phyloP scores from a whole-genome alignment of 2,888 invertebrate genomes.

The Gandaritis pyraliata region DNA sequence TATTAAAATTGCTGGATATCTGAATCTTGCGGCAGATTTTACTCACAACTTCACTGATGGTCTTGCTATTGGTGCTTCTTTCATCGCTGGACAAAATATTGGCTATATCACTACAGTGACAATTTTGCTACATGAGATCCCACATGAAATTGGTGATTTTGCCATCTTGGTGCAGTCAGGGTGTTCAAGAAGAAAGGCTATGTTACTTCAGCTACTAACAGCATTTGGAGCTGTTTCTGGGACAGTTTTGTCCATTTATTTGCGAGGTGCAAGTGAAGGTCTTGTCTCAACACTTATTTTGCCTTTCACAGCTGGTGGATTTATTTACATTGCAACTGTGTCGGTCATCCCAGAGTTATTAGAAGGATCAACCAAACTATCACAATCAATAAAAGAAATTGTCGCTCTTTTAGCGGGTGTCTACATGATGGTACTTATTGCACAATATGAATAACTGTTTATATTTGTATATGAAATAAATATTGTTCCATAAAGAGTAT shows the following conservation, averaged over 20 bases:
- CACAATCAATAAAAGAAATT: slow-evolving; percentile 96
- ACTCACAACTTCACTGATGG: slow-evolving; percentile 99
- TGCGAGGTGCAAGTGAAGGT: slow-evolving; percentile 89
- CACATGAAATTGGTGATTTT: slow-evolving; percentile 99
- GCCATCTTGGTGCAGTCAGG: slow-evolving; percentile 99
- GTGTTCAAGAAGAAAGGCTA: slow-evolving; percentile 96
- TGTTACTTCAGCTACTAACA: slow-evolving; percentile 96
- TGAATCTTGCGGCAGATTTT: slow-evolving; percentile 99
- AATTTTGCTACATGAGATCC: slow-evolving; percentile 98
- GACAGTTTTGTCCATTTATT: slow-evolving; percentile 93
- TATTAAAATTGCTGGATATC: slow-evolving; percentile 88
- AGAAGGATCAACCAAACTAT: slow-evolving; percentile 92
- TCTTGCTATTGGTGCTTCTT: slow-evolving; percentile 98
- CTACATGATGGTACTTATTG: slow-evolving; percentile 97
- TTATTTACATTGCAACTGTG: slow-evolving; percentile 99
- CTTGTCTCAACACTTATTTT: slow-evolving; percentile 94
- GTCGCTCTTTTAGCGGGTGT: slow-evolving; percentile 94
- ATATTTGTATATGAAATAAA: slow-evolving; percentile 23
- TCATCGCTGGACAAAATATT: slow-evolving; percentile 94
- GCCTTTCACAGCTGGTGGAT: slow-evolving; percentile 99
- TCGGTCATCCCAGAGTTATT: slow-evolving; percentile 99
- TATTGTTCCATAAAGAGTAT: slow-evolving; percentile 27
- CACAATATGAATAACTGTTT: slow-evolving; percentile 82
- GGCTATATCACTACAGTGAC: slow-evolving; percentile 97
- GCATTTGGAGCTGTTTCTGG: slow-evolving; percentile 98